These are phyloP conservation scores for Triops cancriformis DNA, from an alignment of 1,140 invertebrate species.

Conservation along the genomic window DNA sequence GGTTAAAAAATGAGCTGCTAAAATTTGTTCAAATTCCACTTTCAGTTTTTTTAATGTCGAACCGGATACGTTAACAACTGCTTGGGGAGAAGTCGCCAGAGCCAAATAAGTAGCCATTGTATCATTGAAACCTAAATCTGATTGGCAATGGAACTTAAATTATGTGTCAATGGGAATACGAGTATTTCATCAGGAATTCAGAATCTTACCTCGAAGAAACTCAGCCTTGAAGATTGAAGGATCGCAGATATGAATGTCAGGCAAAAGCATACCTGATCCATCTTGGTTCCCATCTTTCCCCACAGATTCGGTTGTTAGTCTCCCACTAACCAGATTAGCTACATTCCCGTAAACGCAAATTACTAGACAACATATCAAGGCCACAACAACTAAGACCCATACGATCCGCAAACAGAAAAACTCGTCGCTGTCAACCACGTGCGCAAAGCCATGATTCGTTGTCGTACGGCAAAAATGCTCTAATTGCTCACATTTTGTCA, in stretches of 20 bases:
- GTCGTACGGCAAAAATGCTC: neutral
- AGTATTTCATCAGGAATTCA: no score
- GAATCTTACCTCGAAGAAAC: no score
- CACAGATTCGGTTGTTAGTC: neutral
- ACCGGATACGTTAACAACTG: neutral
- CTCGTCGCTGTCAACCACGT: neutral
- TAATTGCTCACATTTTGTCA: neutral
- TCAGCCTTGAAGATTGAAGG: neutral
- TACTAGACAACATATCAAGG: neutral
- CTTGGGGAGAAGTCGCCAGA: neutral
- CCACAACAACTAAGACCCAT: neutral
- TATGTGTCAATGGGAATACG: no score
- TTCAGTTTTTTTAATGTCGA: neutral
- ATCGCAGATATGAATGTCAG: neutral
- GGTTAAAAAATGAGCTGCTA: neutral
- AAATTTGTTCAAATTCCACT: neutral
- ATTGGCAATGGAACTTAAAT: neutral
- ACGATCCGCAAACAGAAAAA: neutral
- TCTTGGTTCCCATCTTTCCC: neutral
- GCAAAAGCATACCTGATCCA: neutral
- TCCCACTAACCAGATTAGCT: neutral
- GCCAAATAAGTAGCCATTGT: neutral
- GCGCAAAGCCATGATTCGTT: neutral
- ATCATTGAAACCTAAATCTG: neutral
- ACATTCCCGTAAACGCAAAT: neutral